Base-by-base conservation (phyloP, 2,113 vertebrate species). In the Holacanthus passer region DNA sequence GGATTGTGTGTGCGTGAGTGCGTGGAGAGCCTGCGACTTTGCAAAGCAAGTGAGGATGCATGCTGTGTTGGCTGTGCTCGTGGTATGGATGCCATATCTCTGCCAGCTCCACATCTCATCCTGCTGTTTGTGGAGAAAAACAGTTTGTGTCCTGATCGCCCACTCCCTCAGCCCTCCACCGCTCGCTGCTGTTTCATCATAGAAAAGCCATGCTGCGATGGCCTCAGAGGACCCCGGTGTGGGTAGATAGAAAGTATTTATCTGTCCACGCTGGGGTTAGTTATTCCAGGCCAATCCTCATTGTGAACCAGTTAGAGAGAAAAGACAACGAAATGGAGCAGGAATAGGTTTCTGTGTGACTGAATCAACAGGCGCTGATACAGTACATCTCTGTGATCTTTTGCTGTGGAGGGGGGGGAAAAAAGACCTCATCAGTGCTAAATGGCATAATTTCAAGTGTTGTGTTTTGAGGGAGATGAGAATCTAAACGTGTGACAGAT, bases 81-180 rank as follows among this genome's bases (percentile, higher is more conserved):
- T 79, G 88, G 89, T 90, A 91, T 86, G 78, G 85, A 81, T 87
- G 87, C 87, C 81, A 53, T 69, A 85, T 89, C 68, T 77, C 81
- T 88, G 87, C 86, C 87, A 71, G 87, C 77, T 86, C 82, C 32
- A 73, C 86, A 78, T 92, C 88, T 91, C 83, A 78, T 90, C 86
- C 88, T 89, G 91, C 91, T 91, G 92, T 87, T 91, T 76, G 87
- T 77, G 76, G 86, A 92, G 82, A 78, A 90, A 86, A 90, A 82
- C 83, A 79, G 88, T 85, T 83, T 86, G 87, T 84, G 88, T 92
- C 91, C 88, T 35, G 84, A 50, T 90, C 86, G 84, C 89, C 92
- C 89, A 91, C 92, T 88, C 88, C 74, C 52, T 84, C 86, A 86
- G 81, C 89, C 79, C 83, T 79, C 80, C 70, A 64, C 69, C 6